Percentiles rank a stretch among this genome's conserved stretches.
These are phyloP conservation scores for Agriopis marginaria DNA, from an alignment of 2,888 invertebrate species.

Conservation along the genomic window DNA sequence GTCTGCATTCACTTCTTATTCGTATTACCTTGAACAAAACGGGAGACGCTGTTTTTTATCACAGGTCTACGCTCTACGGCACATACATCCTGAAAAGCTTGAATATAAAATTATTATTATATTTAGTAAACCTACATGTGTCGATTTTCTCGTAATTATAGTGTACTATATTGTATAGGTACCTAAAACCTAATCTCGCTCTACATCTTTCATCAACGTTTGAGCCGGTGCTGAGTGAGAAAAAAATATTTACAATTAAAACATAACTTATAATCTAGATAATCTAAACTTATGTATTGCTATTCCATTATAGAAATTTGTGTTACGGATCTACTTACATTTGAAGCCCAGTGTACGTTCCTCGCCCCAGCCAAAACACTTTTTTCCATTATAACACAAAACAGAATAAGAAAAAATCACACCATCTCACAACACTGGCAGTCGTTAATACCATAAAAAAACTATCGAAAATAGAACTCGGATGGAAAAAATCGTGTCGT, in stretches of 20 bases:
- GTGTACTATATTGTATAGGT: no score
- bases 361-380: constrained; percentile 78
- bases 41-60: constrained; percentile 39
- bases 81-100: background rate
- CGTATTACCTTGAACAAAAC: constrained; percentile 30
- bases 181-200: background rate
- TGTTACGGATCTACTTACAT: constrained; percentile 66
- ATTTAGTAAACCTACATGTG: no score
- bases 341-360: constrained; percentile 81
- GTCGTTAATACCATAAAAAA: constrained; percentile 50
- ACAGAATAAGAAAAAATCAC: constrained; percentile 63
- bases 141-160: no score
- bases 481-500: constrained; percentile 59
- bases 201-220: background rate
- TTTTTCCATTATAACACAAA: constrained; percentile 75
- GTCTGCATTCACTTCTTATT: constrained; percentile 19
- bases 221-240: background rate
- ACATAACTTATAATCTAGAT: no score
- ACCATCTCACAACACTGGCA: constrained; percentile 73
- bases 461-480: constrained; percentile 60
- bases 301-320: background rate
- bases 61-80: constrained; percentile 51
- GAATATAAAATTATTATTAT: no score
- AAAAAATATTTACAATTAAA: background rate
- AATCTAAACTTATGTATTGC: no score